A percentile compares a stretch with the other conserved stretches of the same genome.
phyloP scores from a whole-genome alignment of 2,888 invertebrate species.

The Caenorhabditis uteleia region DNA sequence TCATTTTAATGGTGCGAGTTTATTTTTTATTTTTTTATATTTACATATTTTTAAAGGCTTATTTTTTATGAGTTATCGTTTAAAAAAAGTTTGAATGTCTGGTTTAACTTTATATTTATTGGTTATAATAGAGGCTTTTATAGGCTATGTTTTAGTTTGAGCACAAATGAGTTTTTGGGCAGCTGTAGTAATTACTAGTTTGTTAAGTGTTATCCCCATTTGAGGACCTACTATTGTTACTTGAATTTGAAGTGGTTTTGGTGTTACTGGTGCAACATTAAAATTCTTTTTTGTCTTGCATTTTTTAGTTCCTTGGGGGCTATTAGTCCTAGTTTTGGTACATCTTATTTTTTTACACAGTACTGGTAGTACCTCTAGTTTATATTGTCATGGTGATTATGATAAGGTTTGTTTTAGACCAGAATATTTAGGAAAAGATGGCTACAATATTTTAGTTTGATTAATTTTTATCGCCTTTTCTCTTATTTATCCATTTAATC shows the following conservation, averaged over 20 bases:
- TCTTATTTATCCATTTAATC: slow-evolving; percentile 74
- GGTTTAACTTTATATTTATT: slow-evolving; percentile 78
- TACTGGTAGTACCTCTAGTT: slow-evolving; percentile 58
- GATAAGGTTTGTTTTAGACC: slow-evolving; percentile 61
- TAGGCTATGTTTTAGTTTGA: slow-evolving; percentile 82
- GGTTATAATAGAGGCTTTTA: slow-evolving; percentile 79
- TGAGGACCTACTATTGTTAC: slow-evolving; percentile 69
- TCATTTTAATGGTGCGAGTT: slow-evolving; percentile 58
- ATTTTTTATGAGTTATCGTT: slow-evolving; percentile 72
- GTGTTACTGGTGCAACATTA: slow-evolving; percentile 79
- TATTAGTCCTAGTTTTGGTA: slow-evolving; percentile 70
- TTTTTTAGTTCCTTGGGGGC: slow-evolving; percentile 79
- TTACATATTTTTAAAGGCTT: slow-evolving; percentile 70
- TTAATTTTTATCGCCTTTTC: slow-evolving; percentile 74
- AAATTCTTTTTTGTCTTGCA: slow-evolving; percentile 82
- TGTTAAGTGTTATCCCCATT: slow-evolving; percentile 74
- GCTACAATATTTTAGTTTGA: slow-evolving; percentile 73
- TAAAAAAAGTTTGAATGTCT: slow-evolving; percentile 76
- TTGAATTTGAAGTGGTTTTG: slow-evolving; percentile 82
- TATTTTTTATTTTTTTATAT: slow-evolving; percentile 64
- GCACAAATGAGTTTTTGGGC: slow-evolving; percentile 85
- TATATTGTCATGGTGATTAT: slow-evolving; percentile 61
- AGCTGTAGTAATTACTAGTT: slow-evolving; percentile 81
- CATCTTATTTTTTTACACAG: slow-evolving; percentile 69
- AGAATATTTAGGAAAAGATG: slow-evolving; percentile 59